Percentiles rank a stretch among this genome's conserved stretches.
Conservation (phyloP, 2,113 vertebrate species). For the Archocentrus centrarchus region DNA sequence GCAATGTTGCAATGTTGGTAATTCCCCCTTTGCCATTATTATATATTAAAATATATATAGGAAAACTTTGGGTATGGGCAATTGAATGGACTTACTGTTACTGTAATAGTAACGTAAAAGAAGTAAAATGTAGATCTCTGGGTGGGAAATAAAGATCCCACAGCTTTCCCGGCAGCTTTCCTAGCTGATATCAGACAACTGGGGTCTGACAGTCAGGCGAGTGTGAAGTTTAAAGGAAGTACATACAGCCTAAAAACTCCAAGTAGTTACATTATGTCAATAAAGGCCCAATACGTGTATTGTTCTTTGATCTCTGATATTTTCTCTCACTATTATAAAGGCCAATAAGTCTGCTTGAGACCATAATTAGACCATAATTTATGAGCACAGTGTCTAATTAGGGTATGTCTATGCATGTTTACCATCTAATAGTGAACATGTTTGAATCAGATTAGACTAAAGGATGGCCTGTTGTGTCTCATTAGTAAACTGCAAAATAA, state of each 20-base stretch:
- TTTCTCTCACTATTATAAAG: background rate
- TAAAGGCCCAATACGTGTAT: background rate
- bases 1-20: background rate
- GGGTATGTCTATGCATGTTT: background rate
- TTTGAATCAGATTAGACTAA: background rate
- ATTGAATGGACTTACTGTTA: background rate
- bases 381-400: slow-evolving; percentile 1
- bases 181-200: no score
- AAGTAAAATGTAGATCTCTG: background rate
- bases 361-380: background rate
- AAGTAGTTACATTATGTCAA: background rate
- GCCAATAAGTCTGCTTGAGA: fast-evolving
- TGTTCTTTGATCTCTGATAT: background rate
- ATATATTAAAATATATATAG: background rate
- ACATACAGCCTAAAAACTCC: background rate
- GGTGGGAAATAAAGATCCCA: background rate
- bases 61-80: background rate
- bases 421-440: background rate
- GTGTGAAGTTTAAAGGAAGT: no score
- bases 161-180: background rate
- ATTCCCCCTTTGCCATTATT: fast-evolving
- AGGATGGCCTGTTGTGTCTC: background rate
- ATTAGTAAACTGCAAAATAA: background rate
- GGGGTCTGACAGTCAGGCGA: background rate
- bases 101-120: background rate